These are phyloP conservation scores for Malacoctenus gilli DNA, from an alignment of 2,797 vertebrate genomes.

Conservation along the genomic window DNA sequence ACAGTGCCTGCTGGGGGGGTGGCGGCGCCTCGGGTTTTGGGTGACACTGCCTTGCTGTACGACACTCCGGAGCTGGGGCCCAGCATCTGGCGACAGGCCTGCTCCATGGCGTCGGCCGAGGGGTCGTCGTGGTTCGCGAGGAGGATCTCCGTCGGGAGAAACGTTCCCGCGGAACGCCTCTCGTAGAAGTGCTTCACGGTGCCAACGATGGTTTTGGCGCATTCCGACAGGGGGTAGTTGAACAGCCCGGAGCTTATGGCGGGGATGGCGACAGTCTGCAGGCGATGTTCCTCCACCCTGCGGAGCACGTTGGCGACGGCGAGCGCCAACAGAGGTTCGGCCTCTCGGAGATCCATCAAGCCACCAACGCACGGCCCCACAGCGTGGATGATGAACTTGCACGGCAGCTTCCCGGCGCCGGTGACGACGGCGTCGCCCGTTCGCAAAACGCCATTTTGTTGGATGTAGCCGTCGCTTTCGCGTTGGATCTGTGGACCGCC, in stretches of 20 bases:
- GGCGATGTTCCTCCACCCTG: fast-evolving
- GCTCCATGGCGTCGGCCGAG: slow-evolving; percentile 81
- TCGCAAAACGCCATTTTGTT: fast-evolving
- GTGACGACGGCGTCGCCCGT: slow-evolving; percentile 66
- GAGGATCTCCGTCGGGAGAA: slow-evolving; percentile 52
- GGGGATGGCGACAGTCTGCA: slow-evolving; percentile 87
- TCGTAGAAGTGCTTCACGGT: slow-evolving; percentile 43
- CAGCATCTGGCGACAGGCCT: slow-evolving; percentile 65
- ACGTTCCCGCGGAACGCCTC: fast-evolving
- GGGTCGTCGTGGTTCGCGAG: slow-evolving; percentile 85
- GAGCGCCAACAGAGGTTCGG: not conserved
- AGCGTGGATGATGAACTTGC: slow-evolving; percentile 84
- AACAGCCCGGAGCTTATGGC: slow-evolving; percentile 91
- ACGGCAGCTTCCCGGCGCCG: slow-evolving; percentile 77
- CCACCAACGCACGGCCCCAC: slow-evolving; percentile 86
- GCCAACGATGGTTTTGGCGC: slow-evolving; percentile 80
- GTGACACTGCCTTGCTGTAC: slow-evolving; percentile 15
- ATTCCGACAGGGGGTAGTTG: slow-evolving; percentile 81
- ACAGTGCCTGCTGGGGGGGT: not conserved
- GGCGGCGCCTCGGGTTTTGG: not conserved
- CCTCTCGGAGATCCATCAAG: too few relatives aligned
- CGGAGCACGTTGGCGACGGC: slow-evolving; percentile 72
- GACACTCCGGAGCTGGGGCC: fast-evolving
- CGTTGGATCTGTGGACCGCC: slow-evolving; percentile 82
- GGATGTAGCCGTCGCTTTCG: slow-evolving; percentile 50